Conservation (phyloP, 2,888 invertebrate species). For the Zootermopsis nevadensis region DNA sequence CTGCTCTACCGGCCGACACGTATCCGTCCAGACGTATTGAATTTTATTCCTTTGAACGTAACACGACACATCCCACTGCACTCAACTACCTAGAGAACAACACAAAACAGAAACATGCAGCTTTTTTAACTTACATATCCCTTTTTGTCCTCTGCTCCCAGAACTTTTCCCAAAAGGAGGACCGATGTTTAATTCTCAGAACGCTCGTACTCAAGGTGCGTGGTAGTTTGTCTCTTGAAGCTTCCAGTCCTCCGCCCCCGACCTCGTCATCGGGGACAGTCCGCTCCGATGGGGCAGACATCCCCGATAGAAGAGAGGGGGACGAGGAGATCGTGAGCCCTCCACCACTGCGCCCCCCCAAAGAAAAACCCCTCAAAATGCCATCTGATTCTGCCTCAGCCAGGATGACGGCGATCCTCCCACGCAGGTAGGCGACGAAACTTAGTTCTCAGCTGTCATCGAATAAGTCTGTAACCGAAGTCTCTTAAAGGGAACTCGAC, state of each 20-base stretch:
- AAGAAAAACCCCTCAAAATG: slow-evolving; percentile 21
- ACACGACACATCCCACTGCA: too few species aligned
- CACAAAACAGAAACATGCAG: neutral
- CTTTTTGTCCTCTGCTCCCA: slow-evolving; percentile 76
- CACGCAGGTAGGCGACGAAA: neutral
- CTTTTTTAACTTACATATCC: slow-evolving; percentile 72
- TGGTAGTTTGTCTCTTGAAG: slow-evolving; percentile 66
- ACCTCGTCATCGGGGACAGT: slow-evolving; percentile 29
- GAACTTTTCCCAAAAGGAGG: slow-evolving; percentile 88
- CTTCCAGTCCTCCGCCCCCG: slow-evolving; percentile 7
- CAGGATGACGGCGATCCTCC: neutral
- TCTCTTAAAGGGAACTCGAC: neutral
- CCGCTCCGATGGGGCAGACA: slow-evolving; percentile 50
- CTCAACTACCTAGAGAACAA: too few species aligned
- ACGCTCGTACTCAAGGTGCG: slow-evolving; percentile 84
- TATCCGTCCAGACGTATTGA: too few species aligned
- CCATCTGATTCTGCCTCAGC: slow-evolving; percentile 8
- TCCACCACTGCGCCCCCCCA: slow-evolving; percentile 44
- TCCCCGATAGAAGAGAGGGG: slow-evolving; percentile 53
- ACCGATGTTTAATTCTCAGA: slow-evolving; percentile 79
- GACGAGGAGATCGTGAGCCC: slow-evolving; percentile 53
- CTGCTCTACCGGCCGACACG: too few species aligned
- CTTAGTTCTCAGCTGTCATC: neutral
- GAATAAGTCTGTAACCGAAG: neutral
- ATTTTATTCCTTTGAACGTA: neutral